Base-by-base conservation (phyloP, 1,140 invertebrate genomes). In the Pseudomyrmex concolor region DNA sequence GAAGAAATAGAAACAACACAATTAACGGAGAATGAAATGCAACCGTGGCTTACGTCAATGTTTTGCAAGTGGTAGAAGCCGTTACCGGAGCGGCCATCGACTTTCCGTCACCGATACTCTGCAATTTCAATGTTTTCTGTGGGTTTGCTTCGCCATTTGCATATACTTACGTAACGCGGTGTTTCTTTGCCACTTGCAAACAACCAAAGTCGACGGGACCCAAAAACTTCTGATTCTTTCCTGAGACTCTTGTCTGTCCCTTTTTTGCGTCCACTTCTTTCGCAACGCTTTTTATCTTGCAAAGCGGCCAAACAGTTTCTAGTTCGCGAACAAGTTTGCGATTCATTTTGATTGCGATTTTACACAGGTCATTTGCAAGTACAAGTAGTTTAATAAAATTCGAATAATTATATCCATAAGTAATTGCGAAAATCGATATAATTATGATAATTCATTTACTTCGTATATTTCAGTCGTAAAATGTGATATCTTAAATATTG, bases 31-130 rank as follows among this genome's bases (percentile, higher is more conserved):
- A 74, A 59, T 7, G 34, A 74, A 22, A 48, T 17, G 2, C 25
- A 9, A 13, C 15, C 5, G 15, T 45, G 34, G 19, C 15, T 57
- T 82, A 8, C n/a, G 22, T 86, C 57, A 86, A 84, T 80, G 86
- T 86, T 84, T 34, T 87, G 64, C 71, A 19, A 22, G 63, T 45
- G 67, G 74, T 43, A 67, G 19, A 67, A 48, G 45, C 66, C 7
- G 22, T 19, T 34, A 59, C 25, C 19, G 22, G 34, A 57, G 50
- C 22, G 55, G 64, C 19, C 54, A 13, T 48, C 7, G 76, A 71
- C n/a, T 80, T 77, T 60, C 66, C 54, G 55, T 45, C 48, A 70
- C 54, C 64, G 59, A 78, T 78, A 57, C 64, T n/a, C 54, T 34
- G 7, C 34, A 34, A 22, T 19, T 12, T 34, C 25, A 15, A 48